Conservation (phyloP, 2,113 vertebrate genomes). For the Chiloscyllium plagiosum region DNA sequence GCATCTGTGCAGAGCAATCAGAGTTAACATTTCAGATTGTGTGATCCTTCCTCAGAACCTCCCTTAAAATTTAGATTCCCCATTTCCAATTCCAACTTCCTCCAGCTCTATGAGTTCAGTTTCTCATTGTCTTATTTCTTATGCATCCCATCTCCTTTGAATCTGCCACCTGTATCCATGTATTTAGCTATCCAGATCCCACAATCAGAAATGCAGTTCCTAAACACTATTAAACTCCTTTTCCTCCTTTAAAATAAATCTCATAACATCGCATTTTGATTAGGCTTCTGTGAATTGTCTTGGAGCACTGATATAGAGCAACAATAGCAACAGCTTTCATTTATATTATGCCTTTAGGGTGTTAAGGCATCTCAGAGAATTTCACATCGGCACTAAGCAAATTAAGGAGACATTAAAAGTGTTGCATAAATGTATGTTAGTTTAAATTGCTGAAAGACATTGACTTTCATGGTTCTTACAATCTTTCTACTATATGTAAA, state of each 20-base stretch:
- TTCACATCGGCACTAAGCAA: not conserved
- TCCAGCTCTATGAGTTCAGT: not conserved
- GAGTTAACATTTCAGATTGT: too few species aligned
- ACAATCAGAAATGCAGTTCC: not conserved
- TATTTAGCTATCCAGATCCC: not conserved
- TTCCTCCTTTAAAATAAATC: not conserved
- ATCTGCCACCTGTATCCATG: not conserved
- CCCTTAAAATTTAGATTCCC: not conserved
- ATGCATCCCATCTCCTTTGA: not conserved
- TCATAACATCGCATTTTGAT: not conserved
- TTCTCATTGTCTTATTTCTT: not conserved
- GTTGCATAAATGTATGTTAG: not conserved
- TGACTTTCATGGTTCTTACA: not conserved
- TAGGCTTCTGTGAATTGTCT: not conserved
- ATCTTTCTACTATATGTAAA: not conserved
- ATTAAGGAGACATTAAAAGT: not conserved
- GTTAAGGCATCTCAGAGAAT: not conserved
- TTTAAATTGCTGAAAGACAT: not conserved
- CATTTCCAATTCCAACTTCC: not conserved
- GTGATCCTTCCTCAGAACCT: too few species aligned
- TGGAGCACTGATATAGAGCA: not conserved
- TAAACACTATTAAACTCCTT: not conserved
- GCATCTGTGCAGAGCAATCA: too few species aligned
- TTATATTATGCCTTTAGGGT: not conserved
- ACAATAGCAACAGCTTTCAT: not conserved